Percentiles rank a stretch among this genome's conserved stretches.
Conservation (phyloP, 92 coral and sea anemone genomes). For the Nematostella vectensis region DNA sequence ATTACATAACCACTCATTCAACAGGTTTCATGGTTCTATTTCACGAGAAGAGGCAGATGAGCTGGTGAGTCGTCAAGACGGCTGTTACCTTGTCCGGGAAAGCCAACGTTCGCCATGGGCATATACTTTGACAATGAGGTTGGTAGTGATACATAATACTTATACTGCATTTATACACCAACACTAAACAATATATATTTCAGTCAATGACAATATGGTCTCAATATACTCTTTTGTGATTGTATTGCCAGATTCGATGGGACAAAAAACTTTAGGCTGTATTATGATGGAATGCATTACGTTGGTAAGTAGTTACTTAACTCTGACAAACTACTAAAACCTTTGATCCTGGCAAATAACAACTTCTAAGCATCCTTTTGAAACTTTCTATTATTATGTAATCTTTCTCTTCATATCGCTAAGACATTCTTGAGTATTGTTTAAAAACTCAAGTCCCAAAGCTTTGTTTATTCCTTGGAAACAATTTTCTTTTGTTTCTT, state of each 20-base stretch:
- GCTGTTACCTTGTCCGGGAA: conserved; percentile 90
- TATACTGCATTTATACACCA: neutral
- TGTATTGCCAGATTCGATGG: conserved; percentile 7
- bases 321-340: too few relatives aligned
- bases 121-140: conserved; percentile 96
- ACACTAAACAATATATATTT: neutral
- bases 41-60: conserved; percentile 98
- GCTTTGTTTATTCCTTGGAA: too few relatives aligned
- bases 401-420: too few relatives aligned
- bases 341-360: too few relatives aligned
- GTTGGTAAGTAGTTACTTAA: conserved; percentile 31
- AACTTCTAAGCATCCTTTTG: too few relatives aligned
- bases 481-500: too few relatives aligned
- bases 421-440: too few relatives aligned
- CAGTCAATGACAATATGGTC: neutral
- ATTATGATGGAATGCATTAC: conserved; percentile 87
- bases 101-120: conserved; percentile 88
- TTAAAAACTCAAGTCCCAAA: too few relatives aligned
- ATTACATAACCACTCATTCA: too few relatives aligned
- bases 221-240: neutral
- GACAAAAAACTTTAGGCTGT: conserved; percentile 84
- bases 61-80: conserved; percentile 69
- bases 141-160: neutral
- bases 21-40: conserved; percentile 91
- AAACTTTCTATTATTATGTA: too few relatives aligned